Base-by-base conservation (phyloP, 2,888 invertebrate species). In the Disparrhopalites patrizii region DNA sequence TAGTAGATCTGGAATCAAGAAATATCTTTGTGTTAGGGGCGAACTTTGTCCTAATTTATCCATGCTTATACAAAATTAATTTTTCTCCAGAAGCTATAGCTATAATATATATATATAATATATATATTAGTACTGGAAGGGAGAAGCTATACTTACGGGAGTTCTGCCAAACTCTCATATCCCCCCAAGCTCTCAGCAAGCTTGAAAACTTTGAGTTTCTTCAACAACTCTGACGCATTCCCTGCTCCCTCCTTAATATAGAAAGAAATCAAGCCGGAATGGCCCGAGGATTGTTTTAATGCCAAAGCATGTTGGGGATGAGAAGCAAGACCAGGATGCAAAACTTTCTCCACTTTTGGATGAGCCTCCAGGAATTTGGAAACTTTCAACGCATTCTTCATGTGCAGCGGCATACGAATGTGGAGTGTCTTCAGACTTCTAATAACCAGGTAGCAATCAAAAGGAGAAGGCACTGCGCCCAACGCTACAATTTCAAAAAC, bases 181-280 rank as follows among this genome's bases (percentile, higher is more conserved):
- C 96, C 96, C 56, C 98, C 98, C 68, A 99, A 84, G 77, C 95
- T 96, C 79, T 96, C 97, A 3, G 97, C 97, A 60, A 95, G 80
- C 0, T 85, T 86, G 79, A 96, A 93, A 27, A 93, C 76, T 81
- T 92, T 88, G 31, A 95, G 80, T 18, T 76, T 72, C 73, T 85
- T 84, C 25, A 95, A 81, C 77, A 97, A 90, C 65, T 83, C 86
- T 65, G 82, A 82, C 0, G 91, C 87, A 74, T 91, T 86, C 64
- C 85, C 81, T 40, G 90, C 77, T 3, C 84, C 87, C 0, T 93
- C 94, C 76, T 87, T 87, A 27, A 96, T 82, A 76, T 89, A 92
- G 77, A 97, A 92, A 18, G 92, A 88, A 76, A 98, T 84, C 82
- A 97, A 91, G 4, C 97, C 97, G 69, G 95, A 93, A 80, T 91